phyloP scores from a whole-genome alignment of 2,888 invertebrate genomes.

The Andrena marginata region DNA sequence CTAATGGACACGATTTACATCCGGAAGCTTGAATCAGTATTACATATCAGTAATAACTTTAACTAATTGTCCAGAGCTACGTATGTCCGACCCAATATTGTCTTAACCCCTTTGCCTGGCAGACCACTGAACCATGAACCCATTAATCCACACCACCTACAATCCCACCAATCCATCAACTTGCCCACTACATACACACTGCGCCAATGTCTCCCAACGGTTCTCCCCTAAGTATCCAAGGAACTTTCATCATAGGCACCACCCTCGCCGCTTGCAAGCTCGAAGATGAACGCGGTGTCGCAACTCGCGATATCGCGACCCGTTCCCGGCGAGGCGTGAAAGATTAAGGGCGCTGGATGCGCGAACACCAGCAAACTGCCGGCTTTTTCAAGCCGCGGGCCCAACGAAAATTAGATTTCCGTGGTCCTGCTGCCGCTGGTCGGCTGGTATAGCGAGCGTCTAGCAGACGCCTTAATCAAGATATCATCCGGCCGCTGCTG shows the following conservation, averaged over 20 bases:
- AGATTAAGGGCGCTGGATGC: constrained; percentile 59
- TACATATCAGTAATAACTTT: no score
- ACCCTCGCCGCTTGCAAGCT: background rate
- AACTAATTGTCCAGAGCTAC: no score
- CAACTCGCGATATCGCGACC: constrained; percentile 35
- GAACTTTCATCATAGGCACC: background rate
- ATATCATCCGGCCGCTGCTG: constrained; percentile 73
- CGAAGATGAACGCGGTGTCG: constrained; percentile 15
- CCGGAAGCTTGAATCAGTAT: no score
- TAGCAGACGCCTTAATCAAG: constrained; percentile 81
- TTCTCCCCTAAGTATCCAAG: no score
- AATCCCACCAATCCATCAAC: no score
- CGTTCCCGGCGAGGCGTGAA: constrained; percentile 54
- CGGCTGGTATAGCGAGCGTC: constrained; percentile 70
- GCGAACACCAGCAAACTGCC: constrained; percentile 40
- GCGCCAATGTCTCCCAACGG: no score
- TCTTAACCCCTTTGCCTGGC: no score
- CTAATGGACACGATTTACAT: no score
- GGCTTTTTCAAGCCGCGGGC: constrained; percentile 72
- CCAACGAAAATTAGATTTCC: constrained; percentile 77
- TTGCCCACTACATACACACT: no score
- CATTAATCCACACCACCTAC: no score
- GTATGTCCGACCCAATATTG: no score
- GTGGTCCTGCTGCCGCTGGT: constrained; percentile 67
- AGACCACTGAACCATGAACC: no score